Evolutionary conservation across 2,888 invertebrate genomes (phyloP), one percentile per base, ranked within the genome.

Genomic region (Zaprionus lineosus): DNA sequence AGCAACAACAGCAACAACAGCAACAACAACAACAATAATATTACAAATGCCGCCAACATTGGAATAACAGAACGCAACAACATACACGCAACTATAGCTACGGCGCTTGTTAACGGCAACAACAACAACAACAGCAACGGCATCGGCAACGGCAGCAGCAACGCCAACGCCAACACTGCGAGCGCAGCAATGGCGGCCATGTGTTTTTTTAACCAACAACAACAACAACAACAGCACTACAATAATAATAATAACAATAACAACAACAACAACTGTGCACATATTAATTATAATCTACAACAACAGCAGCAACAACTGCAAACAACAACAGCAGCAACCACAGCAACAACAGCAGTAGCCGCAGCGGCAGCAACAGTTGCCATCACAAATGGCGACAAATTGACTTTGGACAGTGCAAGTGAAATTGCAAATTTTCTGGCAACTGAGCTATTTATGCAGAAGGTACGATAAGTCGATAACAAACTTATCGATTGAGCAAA

Each of bases 371-470:
- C 55, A 37, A 53, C 55, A 58, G 52, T 24, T 50, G n/a, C n/a
- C n/a, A n/a, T n/a, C n/a, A n/a, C n/a, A n/a, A 60, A 61, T 59
- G 68, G 68, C 51, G 85, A 87, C 62, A 84, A 86, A 79, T 86
- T 88, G 57, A 72, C 86, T 48, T 94, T 95, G 92, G 95, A 95
- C 15, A 63, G 24, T 92, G 94, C 95, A 89, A 93, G 94, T 91
- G 95, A 95, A 92, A 94, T 95, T 90, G 95, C 95, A 86, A 95
- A 94, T 91, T 94, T 95, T 91, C 92, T 95, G 88, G 95, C 95
- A 88, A 95, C 94, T 90, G 95, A 95, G 92, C 91, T 94, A 89
- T 94, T 95, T 92, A 94, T 94, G 91, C 95, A 95, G 91, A 95
- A 95, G 93, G 94, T 94, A 93, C 84, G 59, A 63, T 24, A 44